Conservation (phyloP, 1,140 invertebrate species). For the Diabrotica undecimpunctata region DNA sequence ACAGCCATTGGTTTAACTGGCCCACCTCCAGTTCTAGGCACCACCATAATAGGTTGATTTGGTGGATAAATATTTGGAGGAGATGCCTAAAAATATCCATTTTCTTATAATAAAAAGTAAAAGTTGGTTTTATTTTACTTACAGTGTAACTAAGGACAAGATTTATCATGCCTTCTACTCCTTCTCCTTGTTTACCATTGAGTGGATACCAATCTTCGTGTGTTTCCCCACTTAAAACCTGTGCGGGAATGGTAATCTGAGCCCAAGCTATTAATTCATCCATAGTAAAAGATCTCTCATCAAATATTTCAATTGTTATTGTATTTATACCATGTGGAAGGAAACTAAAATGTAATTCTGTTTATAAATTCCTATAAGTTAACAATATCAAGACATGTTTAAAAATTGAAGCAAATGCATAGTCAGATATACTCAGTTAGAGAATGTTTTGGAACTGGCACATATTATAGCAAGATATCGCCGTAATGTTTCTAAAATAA, state of each 20-base stretch:
- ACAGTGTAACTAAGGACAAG: constrained; percentile 74
- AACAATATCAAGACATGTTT: too few species aligned
- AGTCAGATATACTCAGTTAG: too few species aligned
- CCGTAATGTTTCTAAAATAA: too few species aligned
- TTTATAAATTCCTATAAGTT: background rate
- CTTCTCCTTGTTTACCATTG: constrained; percentile 89
- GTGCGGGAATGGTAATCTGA: constrained; percentile 76
- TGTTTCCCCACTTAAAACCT: constrained; percentile 81
- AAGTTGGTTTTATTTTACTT: constrained; percentile 44
- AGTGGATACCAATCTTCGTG: constrained; percentile 92
- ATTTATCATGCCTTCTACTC: constrained; percentile 84
- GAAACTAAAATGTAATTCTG: constrained; percentile 57
- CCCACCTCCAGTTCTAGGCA: constrained; percentile 41
- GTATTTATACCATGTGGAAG: constrained; percentile 82
- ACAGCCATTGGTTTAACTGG: constrained; percentile 50
- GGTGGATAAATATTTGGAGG: constrained; percentile 31
- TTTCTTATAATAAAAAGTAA: background rate
- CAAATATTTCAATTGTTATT: constrained; percentile 91
- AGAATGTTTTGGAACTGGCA: too few species aligned
- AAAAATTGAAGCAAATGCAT: too few species aligned
- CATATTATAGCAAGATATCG: too few species aligned
- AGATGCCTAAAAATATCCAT: constrained; percentile 18
- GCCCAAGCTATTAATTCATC: constrained; percentile 94
- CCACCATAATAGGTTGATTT: constrained; percentile 34
- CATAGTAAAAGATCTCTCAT: constrained; percentile 93